Percentiles rank a stretch among this genome's conserved stretches.
Evolutionary conservation across 2,113 vertebrate species (phyloP).

Genomic region (Poicephalus gulielmi): DNA sequence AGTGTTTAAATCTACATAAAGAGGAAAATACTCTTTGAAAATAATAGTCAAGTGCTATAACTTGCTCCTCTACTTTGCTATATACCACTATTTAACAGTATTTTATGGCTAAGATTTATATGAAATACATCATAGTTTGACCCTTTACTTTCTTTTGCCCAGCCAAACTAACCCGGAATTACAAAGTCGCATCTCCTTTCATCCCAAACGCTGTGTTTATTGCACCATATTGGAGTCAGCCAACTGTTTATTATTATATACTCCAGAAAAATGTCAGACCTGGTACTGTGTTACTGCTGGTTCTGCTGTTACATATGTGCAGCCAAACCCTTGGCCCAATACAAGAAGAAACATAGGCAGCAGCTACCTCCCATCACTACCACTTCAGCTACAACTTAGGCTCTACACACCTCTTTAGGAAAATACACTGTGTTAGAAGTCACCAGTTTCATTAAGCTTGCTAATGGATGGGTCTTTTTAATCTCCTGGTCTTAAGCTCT

Average conservation of each 20-base stretch:
- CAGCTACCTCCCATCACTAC: not conserved
- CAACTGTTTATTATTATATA: not conserved
- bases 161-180: not conserved
- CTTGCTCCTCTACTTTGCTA: not conserved
- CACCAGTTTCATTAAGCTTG: not conserved
- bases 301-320: accelerated
- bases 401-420: not conserved
- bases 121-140: not conserved
- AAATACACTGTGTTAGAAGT: not conserved
- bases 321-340: not conserved
- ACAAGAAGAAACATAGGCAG: not conserved
- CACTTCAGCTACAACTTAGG: accelerated
- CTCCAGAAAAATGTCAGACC: not conserved
- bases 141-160: not conserved
- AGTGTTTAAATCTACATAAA: not conserved
- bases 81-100: not conserved
- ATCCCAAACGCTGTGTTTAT: not conserved
- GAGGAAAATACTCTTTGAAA: not conserved
- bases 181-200: not conserved
- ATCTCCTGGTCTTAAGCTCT: not conserved
- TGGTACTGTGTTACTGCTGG: too few species aligned
- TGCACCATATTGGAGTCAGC: not conserved
- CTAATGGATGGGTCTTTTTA: not conserved
- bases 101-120: not conserved
- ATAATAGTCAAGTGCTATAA: not conserved